phyloP scores from a whole-genome alignment of 2,888 invertebrate genomes.

The Lasioglossum zephyrum region DNA sequence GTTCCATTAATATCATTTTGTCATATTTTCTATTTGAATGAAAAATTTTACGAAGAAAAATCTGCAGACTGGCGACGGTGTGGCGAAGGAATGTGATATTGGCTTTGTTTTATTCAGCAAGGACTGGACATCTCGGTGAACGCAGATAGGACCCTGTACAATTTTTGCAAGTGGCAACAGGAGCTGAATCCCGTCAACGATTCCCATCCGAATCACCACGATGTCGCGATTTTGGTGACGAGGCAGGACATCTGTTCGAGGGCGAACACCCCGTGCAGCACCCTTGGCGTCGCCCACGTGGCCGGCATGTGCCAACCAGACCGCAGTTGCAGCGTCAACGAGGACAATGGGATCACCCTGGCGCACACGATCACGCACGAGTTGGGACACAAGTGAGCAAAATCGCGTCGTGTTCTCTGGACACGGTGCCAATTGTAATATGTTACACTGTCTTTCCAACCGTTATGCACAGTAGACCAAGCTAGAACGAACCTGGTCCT shows the following conservation, averaged over 20 bases:
- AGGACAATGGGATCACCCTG: conserved; percentile 88
- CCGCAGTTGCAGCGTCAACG: conserved; percentile 88
- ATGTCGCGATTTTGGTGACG: conserved; percentile 94
- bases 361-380: conserved; percentile 89
- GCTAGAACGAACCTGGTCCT: not conserved
- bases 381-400: conserved; percentile 89
- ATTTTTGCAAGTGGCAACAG: conserved; percentile 92
- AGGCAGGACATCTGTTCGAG: conserved; percentile 86
- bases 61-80: too few relatives aligned
- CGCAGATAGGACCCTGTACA: conserved; percentile 92
- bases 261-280: conserved; percentile 85
- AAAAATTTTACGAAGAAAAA: too few relatives aligned
- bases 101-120: conserved; percentile 79
- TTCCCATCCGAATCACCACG: conserved; percentile 94
- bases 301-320: conserved; percentile 88
- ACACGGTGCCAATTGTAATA: conserved; percentile 5
- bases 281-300: conserved; percentile 89
- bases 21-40: not conserved
- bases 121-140: conserved; percentile 91
- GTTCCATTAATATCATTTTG: too few relatives aligned
- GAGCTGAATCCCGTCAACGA: conserved; percentile 90
- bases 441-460: not conserved
- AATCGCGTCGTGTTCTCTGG: conserved; percentile 38
- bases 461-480: not conserved
- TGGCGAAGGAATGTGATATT: not conserved